These are phyloP conservation scores for Physeter macrocephalus DNA, from an alignment of 2,113 vertebrate genomes.

Conservation along the genomic window DNA sequence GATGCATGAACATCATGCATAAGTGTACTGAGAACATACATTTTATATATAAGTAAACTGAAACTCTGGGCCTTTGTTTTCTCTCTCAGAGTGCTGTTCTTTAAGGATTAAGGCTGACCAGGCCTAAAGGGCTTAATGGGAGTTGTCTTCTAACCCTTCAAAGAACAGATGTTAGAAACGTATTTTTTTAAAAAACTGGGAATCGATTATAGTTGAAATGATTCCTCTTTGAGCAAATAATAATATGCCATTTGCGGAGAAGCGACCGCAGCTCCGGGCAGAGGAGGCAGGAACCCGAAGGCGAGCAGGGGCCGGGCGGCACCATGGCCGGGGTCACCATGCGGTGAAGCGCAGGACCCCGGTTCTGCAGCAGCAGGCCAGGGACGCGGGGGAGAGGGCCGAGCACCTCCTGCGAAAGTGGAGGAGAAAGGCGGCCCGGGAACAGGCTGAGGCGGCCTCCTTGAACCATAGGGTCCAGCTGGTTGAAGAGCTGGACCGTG, in stretches of 20 bases:
- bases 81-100: background rate
- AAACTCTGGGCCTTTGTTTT: background rate
- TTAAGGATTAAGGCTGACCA: background rate
- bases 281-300: no score
- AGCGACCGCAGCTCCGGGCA: no score
- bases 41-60: background rate
- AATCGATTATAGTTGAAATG: background rate
- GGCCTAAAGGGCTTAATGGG: background rate
- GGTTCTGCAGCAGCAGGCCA: no score
- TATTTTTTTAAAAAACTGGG: background rate
- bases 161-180: background rate
- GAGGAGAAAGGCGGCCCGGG: no score
- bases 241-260: background rate
- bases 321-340: no score
- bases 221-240: conserved; percentile 9
- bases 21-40: background rate
- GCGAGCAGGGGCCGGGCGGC: no score
- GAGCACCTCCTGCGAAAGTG: no score
- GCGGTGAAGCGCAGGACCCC: no score
- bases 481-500: no score
- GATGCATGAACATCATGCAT: background rate
- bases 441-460: no score
- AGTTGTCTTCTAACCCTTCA: background rate
- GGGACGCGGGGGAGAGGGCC: no score
- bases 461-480: no score